Base-by-base conservation (phyloP, 2,797 vertebrate species). In the Rhyacichthys aspro region DNA sequence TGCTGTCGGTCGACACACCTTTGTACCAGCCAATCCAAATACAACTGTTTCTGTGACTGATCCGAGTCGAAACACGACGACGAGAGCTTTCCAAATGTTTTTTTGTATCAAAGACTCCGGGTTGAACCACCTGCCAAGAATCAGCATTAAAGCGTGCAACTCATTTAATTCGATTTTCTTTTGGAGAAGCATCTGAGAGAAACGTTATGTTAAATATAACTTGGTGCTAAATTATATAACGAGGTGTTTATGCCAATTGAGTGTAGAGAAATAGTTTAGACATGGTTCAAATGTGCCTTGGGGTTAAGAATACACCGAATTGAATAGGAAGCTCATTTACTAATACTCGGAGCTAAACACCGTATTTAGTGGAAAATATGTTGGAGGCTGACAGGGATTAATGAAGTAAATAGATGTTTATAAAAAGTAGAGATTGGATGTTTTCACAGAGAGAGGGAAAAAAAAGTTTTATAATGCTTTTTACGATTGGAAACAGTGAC, bases 101-200 rank as follows among this genome's bases (percentile, higher is more conserved):
- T 61, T 60, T 67, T 11, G 59, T 67, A 78, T 83, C 66, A 78
- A 79, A 77, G 62, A 48, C 43, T 70, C 59, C 81, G 42, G 23
- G 58, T 55, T 53, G 37, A 63, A 15, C 45, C 56, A 55, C 37
- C 50, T 76, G 80, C 84, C 86, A 86, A 72, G 67, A 70, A 70
- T 66, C 69, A 23, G 43, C 63, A 73, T 81, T 71, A 76, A 42
- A 75, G 42, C 69, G 50, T 64, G 76, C 53, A 71, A 68, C 47
- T 68, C 1, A 39, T 76, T 78, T 79, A 89, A 87, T 85, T 79
- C 66, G 81, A 88, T 88, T 88, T 57, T 79, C 67, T 72, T 77
- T 76, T 89, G 83, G 85, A 87, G 59, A 1, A 64, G 79, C 79
- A 85, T 85, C 83, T 81, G 74, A 86, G 77, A 72, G 54, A 63